Conservation (phyloP, 92 coral and sea anemone genomes). For the Virgularia gustaviana region DNA sequence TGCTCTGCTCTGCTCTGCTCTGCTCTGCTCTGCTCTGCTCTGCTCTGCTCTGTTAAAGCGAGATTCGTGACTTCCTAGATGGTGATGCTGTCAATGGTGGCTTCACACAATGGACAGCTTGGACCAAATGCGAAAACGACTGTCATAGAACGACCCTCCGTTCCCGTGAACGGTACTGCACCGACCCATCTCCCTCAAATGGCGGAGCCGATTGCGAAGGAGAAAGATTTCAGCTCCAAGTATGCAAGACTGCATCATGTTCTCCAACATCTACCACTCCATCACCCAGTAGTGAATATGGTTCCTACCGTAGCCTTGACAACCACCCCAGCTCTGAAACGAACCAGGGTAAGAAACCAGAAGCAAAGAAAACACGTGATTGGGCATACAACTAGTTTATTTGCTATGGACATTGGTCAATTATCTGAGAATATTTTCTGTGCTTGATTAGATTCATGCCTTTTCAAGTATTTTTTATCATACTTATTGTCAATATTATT, state of each 20-base stretch:
- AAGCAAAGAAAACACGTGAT: no score
- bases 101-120: constrained; percentile 80
- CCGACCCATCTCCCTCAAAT: constrained; percentile 84
- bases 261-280: not conserved
- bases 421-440: no score
- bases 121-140: constrained; percentile 73
- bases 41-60: no score
- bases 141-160: constrained; percentile 84
- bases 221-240: constrained; percentile 79
- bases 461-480: not conserved
- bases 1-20: no score
- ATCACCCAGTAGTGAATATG: not conserved
- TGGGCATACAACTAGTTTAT: no score
- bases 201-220: constrained; percentile 94
- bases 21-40: no score
- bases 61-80: no score
- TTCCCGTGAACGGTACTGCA: constrained; percentile 96
- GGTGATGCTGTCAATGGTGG: constrained; percentile 69
- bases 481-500: not conserved
- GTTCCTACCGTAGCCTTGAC: not conserved
- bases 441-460: not conserved
- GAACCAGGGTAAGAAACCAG: no score
- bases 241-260: constrained; percentile 57
- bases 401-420: no score
- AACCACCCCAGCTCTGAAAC: no score